phyloP scores from a whole-genome alignment of 2,113 vertebrate species.

The Chaetura pelagica region DNA sequence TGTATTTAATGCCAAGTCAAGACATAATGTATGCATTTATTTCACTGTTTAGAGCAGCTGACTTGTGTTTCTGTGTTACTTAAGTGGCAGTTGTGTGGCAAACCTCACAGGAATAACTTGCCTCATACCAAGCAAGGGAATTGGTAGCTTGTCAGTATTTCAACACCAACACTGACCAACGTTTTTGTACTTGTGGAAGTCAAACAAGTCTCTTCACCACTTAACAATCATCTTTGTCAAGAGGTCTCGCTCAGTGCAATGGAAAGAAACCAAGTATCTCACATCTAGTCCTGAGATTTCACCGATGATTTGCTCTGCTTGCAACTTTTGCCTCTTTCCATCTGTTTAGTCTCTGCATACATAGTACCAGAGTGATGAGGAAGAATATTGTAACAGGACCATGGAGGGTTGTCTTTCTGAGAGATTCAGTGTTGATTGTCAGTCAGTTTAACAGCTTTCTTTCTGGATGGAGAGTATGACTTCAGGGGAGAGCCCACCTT shows the following conservation, averaged over 20 bases:
- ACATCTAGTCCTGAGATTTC: background rate
- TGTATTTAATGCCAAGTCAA: background rate
- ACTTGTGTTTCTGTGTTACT: background rate
- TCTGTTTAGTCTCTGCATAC: background rate
- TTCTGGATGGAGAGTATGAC: background rate
- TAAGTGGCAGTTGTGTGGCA: background rate
- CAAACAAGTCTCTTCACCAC: background rate
- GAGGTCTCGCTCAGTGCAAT: background rate
- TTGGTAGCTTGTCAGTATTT: background rate
- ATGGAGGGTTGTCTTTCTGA: background rate
- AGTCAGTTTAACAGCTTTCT: background rate
- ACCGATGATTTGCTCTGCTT: background rate
- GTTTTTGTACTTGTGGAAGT: background rate
- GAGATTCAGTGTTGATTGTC: background rate
- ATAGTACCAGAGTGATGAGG: background rate
- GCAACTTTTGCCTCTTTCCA: background rate
- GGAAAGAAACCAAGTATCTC: background rate
- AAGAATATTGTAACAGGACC: background rate
- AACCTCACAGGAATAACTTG: background rate
- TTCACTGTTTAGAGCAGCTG: background rate
- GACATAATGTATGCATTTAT: background rate
- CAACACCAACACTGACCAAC: background rate
- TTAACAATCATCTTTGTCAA: background rate
- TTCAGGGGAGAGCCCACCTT: background rate
- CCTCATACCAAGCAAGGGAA: background rate